Base-by-base conservation (phyloP, 92 coral and sea anemone genomes). In the Siderastrea radians region DNA sequence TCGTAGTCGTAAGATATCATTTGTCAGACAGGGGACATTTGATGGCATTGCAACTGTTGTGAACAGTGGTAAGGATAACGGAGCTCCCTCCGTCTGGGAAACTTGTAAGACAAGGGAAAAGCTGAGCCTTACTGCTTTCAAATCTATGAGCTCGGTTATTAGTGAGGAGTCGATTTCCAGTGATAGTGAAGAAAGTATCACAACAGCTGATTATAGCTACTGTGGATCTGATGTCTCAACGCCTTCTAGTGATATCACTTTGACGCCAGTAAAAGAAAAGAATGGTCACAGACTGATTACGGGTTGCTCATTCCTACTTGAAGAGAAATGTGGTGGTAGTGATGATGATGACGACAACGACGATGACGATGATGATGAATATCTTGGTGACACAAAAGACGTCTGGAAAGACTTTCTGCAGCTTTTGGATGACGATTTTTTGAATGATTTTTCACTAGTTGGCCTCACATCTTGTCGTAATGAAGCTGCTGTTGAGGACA, bases 1-100 rank as follows among this genome's bases (percentile, higher is more conserved):
- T 74, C 62, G 78, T 13, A 74, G 78, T 57, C 78, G 62, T 50
- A 74, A 19, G 11, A 61, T 74, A 1, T 26, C 62, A 53, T 50
- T 74, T 6, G 45, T 1, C 7, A 17, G 4, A 14, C 43, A 55
- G 19, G 78, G 55, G 11, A 0, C 75, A 15, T 69, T 47, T 69
- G 26, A 5, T 3, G 52, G 46, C 3, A 46, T 7, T 14, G 3
- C 75, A 68, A 5, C 50, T 45, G 57, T 2, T 4, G 1, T 49
- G 75, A 45, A 12, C 45, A 17, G 53, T 3, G 54, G 45, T 47
- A 49, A 12, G 8, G 38, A 72, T 15, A 14, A 49, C 49, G 76
- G 12, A 9, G 19, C 16, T 46, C 5, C 17, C 49, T 72, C 54
- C 8, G 9, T 72, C 49, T 73, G 77, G 78, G 78, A 74, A 74